Evolutionary conservation across 1,140 invertebrate genomes (phyloP), one percentile per base, ranked within the genome.

Genomic region (Laupala kohalensis): DNA sequence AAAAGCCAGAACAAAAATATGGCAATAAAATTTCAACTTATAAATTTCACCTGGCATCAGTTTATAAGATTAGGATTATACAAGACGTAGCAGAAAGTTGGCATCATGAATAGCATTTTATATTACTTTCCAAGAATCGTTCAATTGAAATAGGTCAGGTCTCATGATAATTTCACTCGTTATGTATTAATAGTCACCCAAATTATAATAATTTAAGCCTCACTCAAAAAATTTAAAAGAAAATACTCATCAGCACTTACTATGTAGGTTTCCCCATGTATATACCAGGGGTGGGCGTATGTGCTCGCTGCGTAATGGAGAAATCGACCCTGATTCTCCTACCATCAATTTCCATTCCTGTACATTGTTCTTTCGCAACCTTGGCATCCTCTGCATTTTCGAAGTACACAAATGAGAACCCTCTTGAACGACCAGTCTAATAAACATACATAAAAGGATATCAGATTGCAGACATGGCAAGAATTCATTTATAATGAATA

Each of bases 361-460:
- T 89, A 76, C 94, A 96, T 76, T 93, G 87, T 74, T 98, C 94
- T 83, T 97, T 97, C 0, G 97, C 97, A 72, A 91, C 89, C 78
- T 92, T 92, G 0, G 97, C 94, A 85, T 98, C 95, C 68, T 95
- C 92, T 12, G 90, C 80, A 66, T 86, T 89, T 80, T 92, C 90
- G 82, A 92, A 99, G 83, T 99, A 98, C 27, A 99, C 92, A 84
- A 99, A 99, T 74, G 93, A 94, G 83, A 99, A 99, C 29, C 97
- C 97, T 77, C 96, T 84, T 0, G 96, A 98, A 74, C 95, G 84
- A 19, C 92, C 91, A 76, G 92, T 96, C 90, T 96, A 78, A 28
- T 83, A 78, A 28, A 9, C 25, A 25, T 23, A 68, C 1, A 26
- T 9, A 4, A 68, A 0, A 30, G 19, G 6, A 66, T 24, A 25